Evolutionary conservation across 2,113 vertebrate genomes (phyloP).

Genomic region (Dicrurus megarhynchus): DNA sequence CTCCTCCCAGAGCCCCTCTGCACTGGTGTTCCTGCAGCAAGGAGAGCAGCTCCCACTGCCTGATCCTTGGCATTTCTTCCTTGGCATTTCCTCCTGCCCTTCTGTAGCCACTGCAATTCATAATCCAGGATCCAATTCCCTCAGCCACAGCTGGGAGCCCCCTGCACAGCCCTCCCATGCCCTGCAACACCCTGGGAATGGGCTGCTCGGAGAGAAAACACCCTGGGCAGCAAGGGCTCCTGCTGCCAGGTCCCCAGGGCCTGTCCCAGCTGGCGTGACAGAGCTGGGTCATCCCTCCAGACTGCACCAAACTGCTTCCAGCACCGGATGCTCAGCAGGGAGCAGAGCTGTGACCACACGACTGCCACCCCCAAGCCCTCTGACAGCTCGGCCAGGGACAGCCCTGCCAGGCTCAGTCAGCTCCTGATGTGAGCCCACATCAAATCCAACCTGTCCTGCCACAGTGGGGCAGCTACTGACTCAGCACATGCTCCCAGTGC

Average conservation of each 20-base stretch:
- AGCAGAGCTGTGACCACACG: accelerated
- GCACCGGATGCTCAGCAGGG: background rate
- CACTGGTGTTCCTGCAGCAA: background rate
- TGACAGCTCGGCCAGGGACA: background rate
- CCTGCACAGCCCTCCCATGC: accelerated
- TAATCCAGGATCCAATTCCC: background rate
- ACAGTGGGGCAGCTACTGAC: background rate
- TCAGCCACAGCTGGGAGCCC: accelerated
- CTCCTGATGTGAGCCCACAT: background rate
- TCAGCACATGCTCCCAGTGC: background rate
- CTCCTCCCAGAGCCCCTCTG: background rate
- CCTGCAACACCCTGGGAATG: accelerated
- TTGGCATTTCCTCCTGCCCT: background rate
- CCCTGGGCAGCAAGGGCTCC: background rate
- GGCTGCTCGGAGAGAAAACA: background rate
- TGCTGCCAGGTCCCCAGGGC: background rate
- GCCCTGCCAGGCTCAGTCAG: background rate
- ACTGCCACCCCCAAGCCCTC: background rate
- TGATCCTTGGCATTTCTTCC: background rate
- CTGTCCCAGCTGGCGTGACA: background rate
- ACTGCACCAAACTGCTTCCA: background rate
- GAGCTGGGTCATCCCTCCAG: background rate
- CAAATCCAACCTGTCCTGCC: background rate
- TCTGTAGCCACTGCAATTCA: background rate
- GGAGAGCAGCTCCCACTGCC: background rate